Evolutionary conservation across 2,113 vertebrate genomes (phyloP).

Genomic region (Phylloscopus trochilus): DNA sequence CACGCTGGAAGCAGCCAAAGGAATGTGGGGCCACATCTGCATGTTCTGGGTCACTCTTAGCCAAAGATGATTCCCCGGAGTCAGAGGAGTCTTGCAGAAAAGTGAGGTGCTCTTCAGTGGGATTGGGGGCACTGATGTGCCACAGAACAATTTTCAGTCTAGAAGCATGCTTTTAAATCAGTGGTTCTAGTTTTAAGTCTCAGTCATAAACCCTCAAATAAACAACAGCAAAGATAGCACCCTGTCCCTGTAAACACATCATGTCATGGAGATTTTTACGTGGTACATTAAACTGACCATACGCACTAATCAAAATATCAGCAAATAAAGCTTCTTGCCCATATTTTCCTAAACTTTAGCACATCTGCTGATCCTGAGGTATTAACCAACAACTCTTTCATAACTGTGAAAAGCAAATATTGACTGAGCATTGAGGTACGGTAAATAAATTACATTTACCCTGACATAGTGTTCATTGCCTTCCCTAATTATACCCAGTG

Average conservation of each 20-base stretch:
- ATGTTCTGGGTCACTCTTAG: neutral
- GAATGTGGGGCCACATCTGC: neutral
- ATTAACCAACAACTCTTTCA: slow-evolving; percentile 21
- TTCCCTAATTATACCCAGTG: slow-evolving; percentile 45
- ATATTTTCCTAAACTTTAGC: neutral
- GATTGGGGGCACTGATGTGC: neutral
- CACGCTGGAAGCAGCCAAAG: neutral
- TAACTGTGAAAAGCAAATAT: slow-evolving; percentile 61
- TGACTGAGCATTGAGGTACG: slow-evolving; percentile 22
- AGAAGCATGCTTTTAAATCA: neutral
- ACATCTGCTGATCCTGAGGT: neutral
- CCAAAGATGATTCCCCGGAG: neutral
- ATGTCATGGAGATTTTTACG: neutral
- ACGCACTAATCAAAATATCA: neutral
- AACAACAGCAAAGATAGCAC: neutral
- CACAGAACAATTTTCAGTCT: neutral
- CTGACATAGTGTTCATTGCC: slow-evolving; percentile 39
- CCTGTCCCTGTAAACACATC: neutral
- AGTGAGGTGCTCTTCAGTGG: neutral
- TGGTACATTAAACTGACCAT: neutral
- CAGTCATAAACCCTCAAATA: neutral
- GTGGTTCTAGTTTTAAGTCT: neutral
- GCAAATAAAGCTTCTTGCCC: neutral
- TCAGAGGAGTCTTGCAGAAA: neutral
- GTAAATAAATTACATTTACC: slow-evolving; percentile 63